Evolutionary conservation across 2,113 vertebrate species (phyloP).

Genomic region (Emydura subglobosa): DNA sequence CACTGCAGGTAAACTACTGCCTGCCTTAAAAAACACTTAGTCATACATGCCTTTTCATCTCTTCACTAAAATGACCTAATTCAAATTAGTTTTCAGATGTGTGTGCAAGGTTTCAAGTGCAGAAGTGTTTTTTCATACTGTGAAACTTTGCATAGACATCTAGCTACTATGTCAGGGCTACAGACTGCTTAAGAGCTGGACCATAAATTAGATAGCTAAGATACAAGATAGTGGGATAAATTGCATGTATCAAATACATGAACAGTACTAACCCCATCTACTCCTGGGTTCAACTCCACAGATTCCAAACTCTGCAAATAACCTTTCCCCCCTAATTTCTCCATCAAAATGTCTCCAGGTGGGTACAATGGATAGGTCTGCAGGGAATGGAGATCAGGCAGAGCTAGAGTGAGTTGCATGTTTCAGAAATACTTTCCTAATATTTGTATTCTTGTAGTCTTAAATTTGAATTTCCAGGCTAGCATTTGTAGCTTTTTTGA

Average conservation of each 20-base stretch:
- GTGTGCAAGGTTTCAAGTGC: background rate
- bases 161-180: background rate
- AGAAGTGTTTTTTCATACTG: background rate
- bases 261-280: background rate
- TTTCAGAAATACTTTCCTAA: background rate
- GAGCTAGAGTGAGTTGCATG: background rate
- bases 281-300: background rate
- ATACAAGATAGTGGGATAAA: background rate
- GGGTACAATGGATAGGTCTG: background rate
- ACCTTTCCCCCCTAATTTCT: background rate
- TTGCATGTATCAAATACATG: background rate
- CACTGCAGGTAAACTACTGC: background rate
- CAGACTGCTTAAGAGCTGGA: background rate
- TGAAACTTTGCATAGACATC: background rate
- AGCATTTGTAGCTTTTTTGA: background rate
- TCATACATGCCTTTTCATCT: background rate
- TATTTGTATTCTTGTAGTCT: background rate
- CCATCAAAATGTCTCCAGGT: background rate
- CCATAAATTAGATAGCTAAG: background rate
- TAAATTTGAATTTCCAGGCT: background rate
- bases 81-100: background rate
- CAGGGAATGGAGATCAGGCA: background rate
- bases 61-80: rapidly evolving
- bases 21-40: background rate
- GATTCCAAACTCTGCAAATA: background rate